phyloP scores from a whole-genome alignment of 2,888 invertebrate genomes.

The Acutogordius australiensis region DNA sequence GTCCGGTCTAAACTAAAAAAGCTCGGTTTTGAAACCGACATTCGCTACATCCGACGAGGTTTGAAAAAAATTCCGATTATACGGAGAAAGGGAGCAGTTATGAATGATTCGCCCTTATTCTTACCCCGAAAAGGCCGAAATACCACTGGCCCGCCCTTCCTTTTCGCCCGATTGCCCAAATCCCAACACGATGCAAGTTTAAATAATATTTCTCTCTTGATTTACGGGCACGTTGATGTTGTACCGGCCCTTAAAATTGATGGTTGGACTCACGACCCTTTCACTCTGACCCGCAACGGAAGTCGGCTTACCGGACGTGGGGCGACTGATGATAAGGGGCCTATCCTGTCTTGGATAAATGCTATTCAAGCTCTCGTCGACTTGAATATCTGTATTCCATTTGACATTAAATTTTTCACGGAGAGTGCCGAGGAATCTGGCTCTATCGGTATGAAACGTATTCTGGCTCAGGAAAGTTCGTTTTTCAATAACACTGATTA shows the following conservation, averaged over 20 bases:
- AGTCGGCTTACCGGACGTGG: constrained; percentile 69
- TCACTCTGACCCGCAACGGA: constrained; percentile 52
- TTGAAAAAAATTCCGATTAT: not conserved
- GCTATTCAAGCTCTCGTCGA: constrained; percentile 58
- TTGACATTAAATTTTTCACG: constrained; percentile 51
- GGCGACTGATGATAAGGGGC: constrained; percentile 68
- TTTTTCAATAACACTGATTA: constrained; percentile 41
- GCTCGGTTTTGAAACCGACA: not conserved
- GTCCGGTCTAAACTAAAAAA: not conserved
- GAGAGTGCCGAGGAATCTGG: constrained; percentile 98
- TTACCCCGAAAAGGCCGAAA: not conserved
- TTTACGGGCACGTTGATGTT: constrained; percentile 92
- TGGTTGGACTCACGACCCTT: constrained; percentile 85
- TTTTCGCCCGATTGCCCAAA: not conserved
- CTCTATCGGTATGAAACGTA: constrained; percentile 55
- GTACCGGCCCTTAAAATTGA: constrained; percentile 61
- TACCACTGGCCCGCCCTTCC: not conserved
- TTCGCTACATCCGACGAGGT: not conserved
- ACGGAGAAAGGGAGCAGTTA: not conserved
- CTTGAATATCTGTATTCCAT: constrained; percentile 34
- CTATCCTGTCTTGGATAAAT: constrained; percentile 69
- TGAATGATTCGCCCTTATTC: not conserved
- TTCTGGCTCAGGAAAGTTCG: constrained; percentile 13
- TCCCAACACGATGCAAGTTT: constrained; percentile 38
- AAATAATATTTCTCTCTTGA: constrained; percentile 62